Evolutionary conservation across 2,113 vertebrate species (phyloP), one percentile per base, ranked within the genome.

Genomic region (Ceyx melanurus): DNA sequence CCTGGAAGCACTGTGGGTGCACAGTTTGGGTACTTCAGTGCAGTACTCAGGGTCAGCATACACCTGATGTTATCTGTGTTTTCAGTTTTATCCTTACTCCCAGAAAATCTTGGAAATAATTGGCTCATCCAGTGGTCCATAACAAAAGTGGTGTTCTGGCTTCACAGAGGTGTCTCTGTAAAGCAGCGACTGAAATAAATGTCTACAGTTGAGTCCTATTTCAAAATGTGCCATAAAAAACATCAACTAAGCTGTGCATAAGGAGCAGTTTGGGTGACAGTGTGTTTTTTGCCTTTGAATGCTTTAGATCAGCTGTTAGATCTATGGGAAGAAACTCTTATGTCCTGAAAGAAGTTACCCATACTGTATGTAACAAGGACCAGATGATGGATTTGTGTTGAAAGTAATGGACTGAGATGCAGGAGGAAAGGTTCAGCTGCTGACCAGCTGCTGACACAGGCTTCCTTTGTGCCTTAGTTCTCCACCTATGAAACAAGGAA

Each of bases 251-350:
- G 20, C 50, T 29, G 31, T 76, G 48, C 82, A 15, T 70, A 74
- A 80, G 68, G 17, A 70, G n/a, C 17, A 64, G 40, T 76, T 73
- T 62, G n/a, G 29, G 66, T 73, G 75, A 50, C 46, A 66, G 61
- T 78, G 5, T 81, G 17, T 82, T 93, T 93, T 93, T 89, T 95
- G 75, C 65, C 18, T 43, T 31, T 54, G 77, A 90, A 90, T 80
- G 64, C 62, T 91, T 94, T 23, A 90, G 26, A 65, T 84, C 86
- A 82, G 35, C 25, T 88, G 19, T 28, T 81, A 13, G 3, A 50
- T 21, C 23, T 33, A 46, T 0, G 1, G 42, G 60, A 50, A 86
- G 45, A 60, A 60, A 48, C 22, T 57, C 20, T 50, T 43, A 8
- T 2, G 7, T 58, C 54, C 17, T 31, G 31, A 45, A 64, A 42